Conservation (phyloP, 2,113 vertebrate species). For the Oxygymnocypris stewartii region DNA sequence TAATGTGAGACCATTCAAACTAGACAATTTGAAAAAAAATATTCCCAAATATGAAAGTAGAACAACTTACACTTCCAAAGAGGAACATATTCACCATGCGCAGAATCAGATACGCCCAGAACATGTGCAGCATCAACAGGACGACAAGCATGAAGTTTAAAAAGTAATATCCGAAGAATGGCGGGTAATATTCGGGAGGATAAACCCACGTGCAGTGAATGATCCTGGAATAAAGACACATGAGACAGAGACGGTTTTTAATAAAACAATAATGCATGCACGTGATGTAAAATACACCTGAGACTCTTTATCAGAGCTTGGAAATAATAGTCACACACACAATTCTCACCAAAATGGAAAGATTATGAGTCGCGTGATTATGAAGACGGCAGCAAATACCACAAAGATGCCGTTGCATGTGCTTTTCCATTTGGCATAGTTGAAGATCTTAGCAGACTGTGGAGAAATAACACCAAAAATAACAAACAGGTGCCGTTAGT, state of each 20-base stretch:
- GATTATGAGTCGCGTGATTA: conserved; percentile 85
- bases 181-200: conserved; percentile 76
- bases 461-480: conserved; percentile 51
- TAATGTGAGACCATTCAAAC: background rate
- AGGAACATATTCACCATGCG: conserved; percentile 86
- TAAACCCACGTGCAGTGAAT: conserved; percentile 86
- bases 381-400: conserved; percentile 80
- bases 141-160: conserved; percentile 85
- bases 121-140: conserved; percentile 86
- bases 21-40: background rate
- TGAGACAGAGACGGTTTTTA: background rate
- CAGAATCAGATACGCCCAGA: conserved; percentile 90
- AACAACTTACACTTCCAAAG: conserved; percentile 80
- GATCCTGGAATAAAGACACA: conserved; percentile 77
- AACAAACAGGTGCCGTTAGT: background rate
- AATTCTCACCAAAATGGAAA: conserved; percentile 90
- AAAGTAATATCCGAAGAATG: conserved; percentile 90
- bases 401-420: conserved; percentile 85
- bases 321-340: background rate
- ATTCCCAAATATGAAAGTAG: background rate
- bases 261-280: background rate
- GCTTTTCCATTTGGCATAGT: conserved; percentile 86
- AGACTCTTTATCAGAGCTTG: background rate
- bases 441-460: conserved; percentile 92
- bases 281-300: conserved; percentile 17